These are phyloP conservation scores for Morbakka virulenta DNA, from an alignment of 30 jellyfish, hydroid and myxozoan genomes.

Conservation along the genomic window DNA sequence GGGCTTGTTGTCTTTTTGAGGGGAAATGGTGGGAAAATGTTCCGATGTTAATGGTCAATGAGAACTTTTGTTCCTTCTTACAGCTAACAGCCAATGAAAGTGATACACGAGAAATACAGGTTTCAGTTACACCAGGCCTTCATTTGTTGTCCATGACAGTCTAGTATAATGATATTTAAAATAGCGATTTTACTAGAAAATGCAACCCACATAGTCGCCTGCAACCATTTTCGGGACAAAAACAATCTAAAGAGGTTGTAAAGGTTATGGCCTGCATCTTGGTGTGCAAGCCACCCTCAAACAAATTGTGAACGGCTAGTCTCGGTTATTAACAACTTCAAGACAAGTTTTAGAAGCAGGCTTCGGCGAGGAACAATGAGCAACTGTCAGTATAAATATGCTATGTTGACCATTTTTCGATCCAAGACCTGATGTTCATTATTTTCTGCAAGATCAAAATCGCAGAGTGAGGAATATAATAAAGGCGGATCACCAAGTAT, in stretches of 20 bases:
- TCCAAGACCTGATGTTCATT: slow-evolving; percentile 21
- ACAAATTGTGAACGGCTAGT: slow-evolving; percentile 7
- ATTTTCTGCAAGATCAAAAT: slow-evolving; percentile 4
- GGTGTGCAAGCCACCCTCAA: no score
- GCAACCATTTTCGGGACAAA: neutral
- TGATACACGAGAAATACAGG: no score
- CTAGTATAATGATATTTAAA: slow-evolving; percentile 6
- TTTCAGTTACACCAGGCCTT: slow-evolving; percentile 11
- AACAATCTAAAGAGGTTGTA: slow-evolving; percentile 7
- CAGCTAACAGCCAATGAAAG: no score
- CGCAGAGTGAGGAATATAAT: slow-evolving; percentile 12
- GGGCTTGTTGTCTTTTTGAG: neutral
- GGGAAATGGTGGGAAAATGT: no score
- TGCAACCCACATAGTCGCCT: slow-evolving; percentile 21
- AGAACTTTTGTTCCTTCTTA: no score
- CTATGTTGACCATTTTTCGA: neutral
- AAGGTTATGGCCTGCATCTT: slow-evolving; percentile 20
- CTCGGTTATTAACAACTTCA: slow-evolving; percentile 19
- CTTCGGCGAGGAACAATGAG: slow-evolving; percentile 10
- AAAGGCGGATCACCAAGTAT: slow-evolving; percentile 11
- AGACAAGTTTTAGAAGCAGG: slow-evolving; percentile 17
- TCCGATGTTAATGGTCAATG: no score
- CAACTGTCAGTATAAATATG: slow-evolving; percentile 2
- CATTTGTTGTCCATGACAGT: neutral
- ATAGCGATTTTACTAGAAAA: slow-evolving; percentile 9